Evolutionary conservation across 1,140 invertebrate genomes (phyloP).

Genomic region (Sitobion miscanthi): DNA sequence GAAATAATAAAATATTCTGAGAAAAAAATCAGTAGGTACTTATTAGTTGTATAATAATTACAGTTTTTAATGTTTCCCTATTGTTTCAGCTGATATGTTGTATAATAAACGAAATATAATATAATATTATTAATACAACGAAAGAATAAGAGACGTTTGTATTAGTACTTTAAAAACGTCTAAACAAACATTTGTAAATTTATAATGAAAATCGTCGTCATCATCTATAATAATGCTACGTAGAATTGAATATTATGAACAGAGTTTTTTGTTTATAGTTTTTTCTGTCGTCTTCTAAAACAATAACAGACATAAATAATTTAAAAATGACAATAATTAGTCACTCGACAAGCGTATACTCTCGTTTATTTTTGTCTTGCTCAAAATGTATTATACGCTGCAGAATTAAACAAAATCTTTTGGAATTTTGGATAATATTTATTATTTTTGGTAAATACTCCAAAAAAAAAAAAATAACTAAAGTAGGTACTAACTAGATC

Average conservation of each 20-base stretch:
- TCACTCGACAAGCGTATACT: neutral
- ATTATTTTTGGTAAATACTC: too few species aligned
- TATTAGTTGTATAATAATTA: neutral
- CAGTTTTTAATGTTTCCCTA: neutral
- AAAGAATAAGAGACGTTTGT: neutral
- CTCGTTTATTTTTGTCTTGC: neutral
- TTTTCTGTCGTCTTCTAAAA: neutral
- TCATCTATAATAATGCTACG: neutral
- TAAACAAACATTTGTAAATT: neutral
- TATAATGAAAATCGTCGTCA: neutral
- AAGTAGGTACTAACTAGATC: too few species aligned
- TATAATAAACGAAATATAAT: neutral
- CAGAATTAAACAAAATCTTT: too few species aligned
- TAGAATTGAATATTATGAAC: neutral
- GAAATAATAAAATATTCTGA: neutral
- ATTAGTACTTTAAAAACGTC: neutral
- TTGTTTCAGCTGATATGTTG: neutral
- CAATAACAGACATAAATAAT: neutral
- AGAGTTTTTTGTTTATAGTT: conserved; percentile 1
- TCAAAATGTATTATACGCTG: too few species aligned
- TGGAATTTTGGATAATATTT: too few species aligned
- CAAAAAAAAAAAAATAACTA: neutral
- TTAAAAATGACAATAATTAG: neutral
- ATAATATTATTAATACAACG: neutral
- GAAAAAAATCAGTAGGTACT: neutral